Evolutionary conservation across 2,113 vertebrate species (phyloP).

Genomic region (Apteryx owenii): DNA sequence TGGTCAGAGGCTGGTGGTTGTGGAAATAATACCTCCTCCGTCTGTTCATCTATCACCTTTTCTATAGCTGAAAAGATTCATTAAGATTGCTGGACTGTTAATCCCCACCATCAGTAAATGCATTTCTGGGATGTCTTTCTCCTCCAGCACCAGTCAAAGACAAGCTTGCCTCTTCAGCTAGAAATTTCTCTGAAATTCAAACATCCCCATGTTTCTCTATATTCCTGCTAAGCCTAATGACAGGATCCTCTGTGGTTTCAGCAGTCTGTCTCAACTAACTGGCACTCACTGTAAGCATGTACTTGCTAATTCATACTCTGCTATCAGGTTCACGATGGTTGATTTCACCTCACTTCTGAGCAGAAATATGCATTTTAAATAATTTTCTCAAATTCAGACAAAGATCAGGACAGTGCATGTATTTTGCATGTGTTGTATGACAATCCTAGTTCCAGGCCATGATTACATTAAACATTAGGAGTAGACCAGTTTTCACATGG

Average conservation of each 20-base stretch:
- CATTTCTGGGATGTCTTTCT: neutral
- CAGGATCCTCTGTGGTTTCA: neutral
- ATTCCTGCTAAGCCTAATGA: neutral
- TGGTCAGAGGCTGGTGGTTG: neutral
- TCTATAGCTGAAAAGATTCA: neutral
- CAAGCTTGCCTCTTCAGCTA: neutral
- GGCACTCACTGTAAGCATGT: neutral
- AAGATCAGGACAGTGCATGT: neutral
- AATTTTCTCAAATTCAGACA: neutral
- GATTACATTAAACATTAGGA: neutral
- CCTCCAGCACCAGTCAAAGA: neutral
- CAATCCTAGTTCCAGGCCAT: too few relatives aligned
- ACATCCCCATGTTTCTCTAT: neutral
- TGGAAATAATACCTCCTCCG: neutral
- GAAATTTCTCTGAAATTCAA: neutral
- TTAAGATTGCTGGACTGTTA: neutral
- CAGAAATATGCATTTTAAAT: neutral
- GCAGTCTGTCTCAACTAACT: neutral
- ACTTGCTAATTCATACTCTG: neutral
- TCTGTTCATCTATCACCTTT: neutral
- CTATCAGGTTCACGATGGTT: rapidly evolving
- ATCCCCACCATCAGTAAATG: neutral
- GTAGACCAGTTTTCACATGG: neutral
- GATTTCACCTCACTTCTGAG: neutral
- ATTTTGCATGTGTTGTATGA: neutral